These are phyloP conservation scores for Cepaea nemoralis DNA, from an alignment of 1,140 invertebrate genomes.

Conservation along the genomic window DNA sequence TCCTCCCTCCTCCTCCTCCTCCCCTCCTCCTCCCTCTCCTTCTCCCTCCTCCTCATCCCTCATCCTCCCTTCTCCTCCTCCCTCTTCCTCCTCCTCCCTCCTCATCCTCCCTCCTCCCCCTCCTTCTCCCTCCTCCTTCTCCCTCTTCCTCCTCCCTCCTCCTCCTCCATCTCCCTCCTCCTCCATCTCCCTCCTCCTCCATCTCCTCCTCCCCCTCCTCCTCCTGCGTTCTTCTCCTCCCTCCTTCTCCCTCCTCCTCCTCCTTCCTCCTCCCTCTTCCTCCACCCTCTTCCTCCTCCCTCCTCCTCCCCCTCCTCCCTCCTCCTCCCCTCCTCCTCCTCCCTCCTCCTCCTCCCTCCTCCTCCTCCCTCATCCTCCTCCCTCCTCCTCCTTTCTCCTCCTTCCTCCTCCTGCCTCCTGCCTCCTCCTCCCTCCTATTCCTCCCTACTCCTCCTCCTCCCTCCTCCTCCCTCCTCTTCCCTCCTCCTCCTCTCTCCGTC, in stretches of 20 bases:
- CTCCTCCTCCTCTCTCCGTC: conserved; percentile 7
- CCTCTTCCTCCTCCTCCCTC: too few species aligned
- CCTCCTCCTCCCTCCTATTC: too few species aligned
- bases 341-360: not conserved
- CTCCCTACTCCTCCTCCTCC: too few species aligned
- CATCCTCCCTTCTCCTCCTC: too few species aligned
- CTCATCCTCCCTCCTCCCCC: too few species aligned
- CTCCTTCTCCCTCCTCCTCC: conserved; percentile 9
- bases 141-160: conserved; percentile 8
- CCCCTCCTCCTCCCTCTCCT: not conserved
- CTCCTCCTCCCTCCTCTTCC: conserved; percentile 1
- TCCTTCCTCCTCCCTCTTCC: not conserved
- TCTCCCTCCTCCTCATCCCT: too few species aligned
- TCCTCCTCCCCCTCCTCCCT: not conserved
- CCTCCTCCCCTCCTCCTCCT: not conserved
- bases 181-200: not conserved
- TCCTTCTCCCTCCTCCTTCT: conserved; percentile 9
- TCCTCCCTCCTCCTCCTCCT: not conserved
- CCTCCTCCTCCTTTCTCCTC: too few species aligned
- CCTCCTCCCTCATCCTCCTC: too few species aligned
- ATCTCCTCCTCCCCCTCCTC: not conserved
- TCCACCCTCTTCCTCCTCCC: not conserved
- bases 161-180: conserved; percentile 1
- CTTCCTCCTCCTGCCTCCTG: too few species aligned
- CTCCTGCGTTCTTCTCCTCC: too few species aligned